These are phyloP conservation scores for Dipodomys merriami DNA, from an alignment of 2,113 vertebrate genomes.

Conservation along the genomic window DNA sequence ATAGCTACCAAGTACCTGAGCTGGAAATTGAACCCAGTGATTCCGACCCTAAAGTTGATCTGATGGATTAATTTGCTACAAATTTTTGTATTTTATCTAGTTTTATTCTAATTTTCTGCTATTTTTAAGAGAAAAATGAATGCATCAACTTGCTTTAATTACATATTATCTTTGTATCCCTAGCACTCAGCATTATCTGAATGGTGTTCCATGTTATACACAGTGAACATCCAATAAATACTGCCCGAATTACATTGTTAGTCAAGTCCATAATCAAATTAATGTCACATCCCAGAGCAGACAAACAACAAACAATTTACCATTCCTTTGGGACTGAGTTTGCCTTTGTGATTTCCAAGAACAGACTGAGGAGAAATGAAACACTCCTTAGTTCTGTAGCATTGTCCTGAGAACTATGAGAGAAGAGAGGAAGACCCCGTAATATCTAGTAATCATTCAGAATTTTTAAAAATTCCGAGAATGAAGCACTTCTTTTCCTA, in stretches of 20 bases:
- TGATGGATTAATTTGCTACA: background rate
- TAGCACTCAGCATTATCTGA: background rate
- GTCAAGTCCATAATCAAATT: constrained; percentile 25
- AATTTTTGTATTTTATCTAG: constrained; percentile 18
- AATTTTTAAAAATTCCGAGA: background rate
- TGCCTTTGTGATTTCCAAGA: constrained; percentile 25
- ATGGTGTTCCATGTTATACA: background rate
- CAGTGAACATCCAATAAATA: constrained; percentile 1
- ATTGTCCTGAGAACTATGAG: background rate
- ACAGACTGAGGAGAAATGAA: constrained; percentile 1
- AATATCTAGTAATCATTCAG: background rate
- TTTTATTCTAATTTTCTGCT: constrained; percentile 18
- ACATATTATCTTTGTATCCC: background rate
- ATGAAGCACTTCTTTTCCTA: constrained; percentile 23
- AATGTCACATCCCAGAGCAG: background rate
- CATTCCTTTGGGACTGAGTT: constrained; percentile 7
- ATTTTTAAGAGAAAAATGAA: constrained; percentile 30
- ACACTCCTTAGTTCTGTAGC: background rate
- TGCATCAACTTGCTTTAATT: background rate
- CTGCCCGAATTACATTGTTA: constrained; percentile 7
- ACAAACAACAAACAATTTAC: constrained; percentile 9
- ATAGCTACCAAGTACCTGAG: background rate
- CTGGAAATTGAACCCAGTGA: constrained; percentile 30
- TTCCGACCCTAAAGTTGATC: background rate
- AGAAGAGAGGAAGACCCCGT: background rate